Percentiles rank a stretch among this genome's conserved stretches.
phyloP scores from a whole-genome alignment of 2,888 invertebrate genomes.

The Peribatodes rhomboidaria region DNA sequence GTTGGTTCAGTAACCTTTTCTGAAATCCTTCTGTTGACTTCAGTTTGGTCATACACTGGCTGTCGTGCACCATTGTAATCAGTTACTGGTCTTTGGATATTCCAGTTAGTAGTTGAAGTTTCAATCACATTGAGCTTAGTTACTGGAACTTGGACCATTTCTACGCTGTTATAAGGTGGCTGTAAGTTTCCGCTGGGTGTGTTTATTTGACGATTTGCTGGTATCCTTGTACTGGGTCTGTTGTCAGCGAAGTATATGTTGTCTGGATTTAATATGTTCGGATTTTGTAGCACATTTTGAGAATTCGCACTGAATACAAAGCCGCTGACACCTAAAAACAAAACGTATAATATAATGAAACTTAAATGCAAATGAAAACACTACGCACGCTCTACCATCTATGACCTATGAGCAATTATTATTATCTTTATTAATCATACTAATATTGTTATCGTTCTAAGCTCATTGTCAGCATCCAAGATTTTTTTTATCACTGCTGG shows the following conservation, averaged over 20 bases:
- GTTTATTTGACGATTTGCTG: conserved; percentile 1
- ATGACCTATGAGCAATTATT: too few relatives aligned
- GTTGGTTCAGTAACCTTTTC: neutral
- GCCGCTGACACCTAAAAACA: conserved; percentile 12
- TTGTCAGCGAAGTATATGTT: conserved; percentile 34
- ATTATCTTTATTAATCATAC: too few relatives aligned
- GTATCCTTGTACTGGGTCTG: conserved; percentile 6
- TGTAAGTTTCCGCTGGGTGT: conserved; percentile 1
- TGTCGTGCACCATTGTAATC: neutral
- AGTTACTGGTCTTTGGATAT: conserved; percentile 2
- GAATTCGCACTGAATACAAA: neutral
- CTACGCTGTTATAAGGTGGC: neutral
- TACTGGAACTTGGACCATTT: conserved; percentile 6
- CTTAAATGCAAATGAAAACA: neutral
- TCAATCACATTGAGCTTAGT: conserved; percentile 2
- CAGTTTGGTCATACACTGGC: conserved; percentile 4
- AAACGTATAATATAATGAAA: neutral
- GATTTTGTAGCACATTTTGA: conserved; percentile 15
- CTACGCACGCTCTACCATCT: too few relatives aligned
- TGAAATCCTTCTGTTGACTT: neutral
- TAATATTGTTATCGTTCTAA: too few relatives aligned
- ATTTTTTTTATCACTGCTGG: too few relatives aligned
- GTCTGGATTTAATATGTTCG: conserved; percentile 22
- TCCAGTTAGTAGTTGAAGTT: conserved; percentile 1
- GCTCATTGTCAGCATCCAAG: too few relatives aligned